phyloP scores from a whole-genome alignment of 2,113 vertebrate species.

The Anoura caudifer region DNA sequence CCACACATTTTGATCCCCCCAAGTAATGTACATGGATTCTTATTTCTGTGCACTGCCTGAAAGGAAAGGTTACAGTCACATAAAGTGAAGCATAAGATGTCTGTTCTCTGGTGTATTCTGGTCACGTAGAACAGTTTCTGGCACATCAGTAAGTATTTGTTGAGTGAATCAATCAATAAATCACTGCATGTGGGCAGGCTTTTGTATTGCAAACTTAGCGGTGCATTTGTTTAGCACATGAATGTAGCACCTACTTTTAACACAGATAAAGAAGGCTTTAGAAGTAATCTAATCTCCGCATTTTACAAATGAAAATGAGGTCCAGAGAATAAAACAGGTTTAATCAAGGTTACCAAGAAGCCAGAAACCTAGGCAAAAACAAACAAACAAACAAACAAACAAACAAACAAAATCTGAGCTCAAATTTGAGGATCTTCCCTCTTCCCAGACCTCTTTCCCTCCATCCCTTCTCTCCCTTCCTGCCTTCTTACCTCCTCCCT shows the following conservation, averaged over 20 bases:
- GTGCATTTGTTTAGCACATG: not conserved
- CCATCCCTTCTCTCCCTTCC: not conserved
- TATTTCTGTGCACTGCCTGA: not conserved
- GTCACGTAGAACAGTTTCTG: not conserved
- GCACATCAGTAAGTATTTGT: not conserved
- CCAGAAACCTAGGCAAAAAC: not conserved
- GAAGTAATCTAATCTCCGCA: not conserved
- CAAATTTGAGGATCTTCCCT: not conserved
- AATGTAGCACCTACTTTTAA: not conserved
- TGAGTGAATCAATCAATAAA: not conserved
- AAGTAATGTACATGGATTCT: not conserved
- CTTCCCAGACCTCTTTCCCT: not conserved
- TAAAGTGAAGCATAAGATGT: not conserved
- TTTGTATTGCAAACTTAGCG: not conserved
- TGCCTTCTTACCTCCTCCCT: not conserved
- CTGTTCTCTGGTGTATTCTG: not conserved
- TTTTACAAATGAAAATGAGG: not conserved
- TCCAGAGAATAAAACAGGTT: not conserved
- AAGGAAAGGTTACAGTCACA: not conserved
- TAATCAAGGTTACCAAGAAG: not conserved
- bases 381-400: not conserved
- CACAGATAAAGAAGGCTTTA: not conserved
- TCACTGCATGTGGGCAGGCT: not conserved
- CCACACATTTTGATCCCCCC: not conserved
- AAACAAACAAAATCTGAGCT: not conserved